Evolutionary conservation across 2,888 invertebrate genomes (phyloP), one percentile per base, ranked within the genome.

Genomic region (Pelosia muscerda): DNA sequence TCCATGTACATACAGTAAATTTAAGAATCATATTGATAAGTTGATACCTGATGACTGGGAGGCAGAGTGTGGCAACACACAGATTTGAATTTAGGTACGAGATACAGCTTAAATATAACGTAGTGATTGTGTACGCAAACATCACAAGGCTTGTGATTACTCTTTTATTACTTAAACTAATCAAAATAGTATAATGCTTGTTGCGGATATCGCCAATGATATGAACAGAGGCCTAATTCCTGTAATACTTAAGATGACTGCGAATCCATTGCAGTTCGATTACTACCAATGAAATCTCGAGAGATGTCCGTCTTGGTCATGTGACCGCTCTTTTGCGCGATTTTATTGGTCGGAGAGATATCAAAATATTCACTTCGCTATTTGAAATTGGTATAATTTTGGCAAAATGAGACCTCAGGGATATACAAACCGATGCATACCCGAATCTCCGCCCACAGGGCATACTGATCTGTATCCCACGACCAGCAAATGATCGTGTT

Each of bases 11-110:
- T 92, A 97, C 74, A 87, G 86, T 0, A 88, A 94, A 69, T 96
- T 97, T 79, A 87, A 88, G 11, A 81, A 90, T 38, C 88, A 96
- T 23, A 88, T 96, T 71, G 87, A 93, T 63, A 92, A 95, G 60
- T 87, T 97, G 15, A 90, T 97, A 62, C 96, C 97, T 0, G 84
- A 88, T 1, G 95, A 97, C 83, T 97, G 97, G 96, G 96, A 97
- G 69, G 89, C 94, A 13, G 97, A 97, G 81, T 98, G 97, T 83
- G 84, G 88, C 72, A 94, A 93, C 73, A 81, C 69, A 53, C 71
- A 65, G 19, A 64, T 60, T 55, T 65, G 22, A 58, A 63, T 25
- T 9, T 6, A 60, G 22, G 38, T 15, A 38, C 26, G 28, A 13
- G 13, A 26, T 55, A 13, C 25, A 19, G 5, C 23, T 13, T 49